Base-by-base conservation (phyloP, 1,140 invertebrate genomes). In the Reticulitermes speratus region DNA sequence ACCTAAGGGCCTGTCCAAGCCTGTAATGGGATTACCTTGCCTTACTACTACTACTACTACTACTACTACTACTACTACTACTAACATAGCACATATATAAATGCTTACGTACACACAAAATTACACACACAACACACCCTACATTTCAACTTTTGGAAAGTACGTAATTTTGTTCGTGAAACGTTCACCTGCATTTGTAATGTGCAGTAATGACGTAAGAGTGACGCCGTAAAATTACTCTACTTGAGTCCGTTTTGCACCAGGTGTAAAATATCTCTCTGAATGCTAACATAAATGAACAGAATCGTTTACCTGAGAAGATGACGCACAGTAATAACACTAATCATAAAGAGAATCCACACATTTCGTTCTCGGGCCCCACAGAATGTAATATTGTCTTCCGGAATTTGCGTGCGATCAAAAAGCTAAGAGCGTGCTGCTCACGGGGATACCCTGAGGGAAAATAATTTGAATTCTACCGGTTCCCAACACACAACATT, bases 381-480 rank as follows among this genome's bases (percentile, higher is more conserved):
- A 75, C 25, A 30, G 8, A 8, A 75, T 14, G 65, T 75, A 30
- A 30, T 9, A 30, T 30, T 75, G 9, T 75, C 65, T 75, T 75
- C 30, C 25, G 65, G n/a, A 75, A 25, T 12, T 75, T 75, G 65
- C 65, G 65, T 75, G 65, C 65, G 65, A n/a, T 55, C 16, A 55
- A 55, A 21, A 6, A 21, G 52, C 52, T 55, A 48, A 0, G 59
- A 65, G 59, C 21, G 59, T 65, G 59, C 14, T n/a, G 59, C 65
- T 30, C 65, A 59, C 55, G n/a, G 25, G 65, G 5, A 11, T 30
- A 11, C 25, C 65, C 65, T 30, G 9, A 11, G 65, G 65, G 65
- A n/a, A 75, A 75, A 75, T 75, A 75, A 75, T 19, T 75, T 30
- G 12, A 75, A 75, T 75, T 75, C 65, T 75, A 75, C 65, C 65